phyloP scores from a whole-genome alignment of 37 sponge, comb jelly and placozoan species.

The Mnemiopsis leidyi region DNA sequence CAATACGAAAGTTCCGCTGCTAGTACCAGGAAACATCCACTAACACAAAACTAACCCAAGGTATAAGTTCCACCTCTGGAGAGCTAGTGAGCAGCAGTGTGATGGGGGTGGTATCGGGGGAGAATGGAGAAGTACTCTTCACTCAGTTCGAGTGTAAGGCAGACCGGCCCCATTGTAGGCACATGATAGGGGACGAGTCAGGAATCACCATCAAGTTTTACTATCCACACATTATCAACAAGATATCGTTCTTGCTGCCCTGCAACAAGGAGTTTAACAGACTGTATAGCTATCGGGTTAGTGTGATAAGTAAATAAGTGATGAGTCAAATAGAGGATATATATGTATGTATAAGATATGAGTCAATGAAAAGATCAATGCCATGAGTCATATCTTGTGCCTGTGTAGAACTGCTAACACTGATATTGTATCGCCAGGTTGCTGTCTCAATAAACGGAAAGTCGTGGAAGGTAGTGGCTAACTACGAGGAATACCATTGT shows the following conservation, averaged over 20 bases:
- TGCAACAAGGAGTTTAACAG: slow-evolving; percentile 52
- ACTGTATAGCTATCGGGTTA: slow-evolving; percentile 36
- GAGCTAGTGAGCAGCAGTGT: not conserved
- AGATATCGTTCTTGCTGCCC: slow-evolving; percentile 47
- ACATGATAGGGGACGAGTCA: slow-evolving; percentile 24
- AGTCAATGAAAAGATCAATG: too few species aligned
- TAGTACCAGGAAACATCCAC: too few species aligned
- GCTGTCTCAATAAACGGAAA: not conserved
- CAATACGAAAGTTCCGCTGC: too few species aligned
- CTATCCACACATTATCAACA: slow-evolving; percentile 53
- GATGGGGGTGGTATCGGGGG: slow-evolving; percentile 54
- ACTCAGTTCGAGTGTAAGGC: not conserved
- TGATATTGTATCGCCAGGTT: not conserved
- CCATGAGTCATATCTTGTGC: too few species aligned
- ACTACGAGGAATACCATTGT: slow-evolving; percentile 47
- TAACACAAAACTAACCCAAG: too few species aligned
- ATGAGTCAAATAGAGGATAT: too few species aligned
- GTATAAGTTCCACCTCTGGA: not conserved
- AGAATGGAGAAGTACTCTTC: slow-evolving; percentile 45
- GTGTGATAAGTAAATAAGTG: too few species aligned
- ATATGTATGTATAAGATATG: too few species aligned
- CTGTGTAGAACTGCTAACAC: too few species aligned
- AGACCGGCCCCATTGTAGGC: slow-evolving; percentile 6
- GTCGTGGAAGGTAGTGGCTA: slow-evolving; percentile 49
- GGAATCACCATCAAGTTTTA: slow-evolving; percentile 9